Conservation (phyloP, 1,140 invertebrate species). For the Penaeus vannamei region DNA sequence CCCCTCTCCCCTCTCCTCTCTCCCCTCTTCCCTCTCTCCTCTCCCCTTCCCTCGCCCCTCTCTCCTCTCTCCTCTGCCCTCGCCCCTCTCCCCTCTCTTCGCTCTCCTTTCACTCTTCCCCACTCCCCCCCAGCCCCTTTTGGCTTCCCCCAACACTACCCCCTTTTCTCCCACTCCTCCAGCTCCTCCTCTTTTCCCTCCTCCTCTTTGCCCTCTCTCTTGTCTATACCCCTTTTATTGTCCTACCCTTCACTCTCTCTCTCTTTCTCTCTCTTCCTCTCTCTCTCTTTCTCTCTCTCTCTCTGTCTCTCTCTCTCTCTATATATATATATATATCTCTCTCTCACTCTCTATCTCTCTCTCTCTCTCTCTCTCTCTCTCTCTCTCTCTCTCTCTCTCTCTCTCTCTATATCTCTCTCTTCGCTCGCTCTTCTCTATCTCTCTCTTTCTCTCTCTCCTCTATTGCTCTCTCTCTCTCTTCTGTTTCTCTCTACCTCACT, state of each 20-base stretch:
- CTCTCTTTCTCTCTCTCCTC: not conserved
- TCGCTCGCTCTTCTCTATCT: not conserved
- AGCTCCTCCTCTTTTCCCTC: not conserved
- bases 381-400: not conserved
- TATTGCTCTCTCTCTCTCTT: too few species aligned
- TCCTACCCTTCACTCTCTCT: not conserved
- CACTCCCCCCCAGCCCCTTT: not conserved
- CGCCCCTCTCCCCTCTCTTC: not conserved
- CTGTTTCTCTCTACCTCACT: not conserved
- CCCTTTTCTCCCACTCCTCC: not conserved
- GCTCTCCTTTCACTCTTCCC: too few species aligned
- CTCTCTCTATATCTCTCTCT: too few species aligned
- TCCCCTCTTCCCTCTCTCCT: not conserved
- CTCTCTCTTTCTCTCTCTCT: constrained; percentile 29
- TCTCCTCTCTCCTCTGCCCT: not conserved
- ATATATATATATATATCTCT: not conserved
- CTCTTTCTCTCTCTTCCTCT: constrained; percentile 18
- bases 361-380: too few species aligned
- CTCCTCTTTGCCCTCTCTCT: not conserved
- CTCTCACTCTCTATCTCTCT: not conserved
- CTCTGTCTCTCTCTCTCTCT: not conserved
- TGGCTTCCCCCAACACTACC: not conserved
- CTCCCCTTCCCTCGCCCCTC: not conserved
- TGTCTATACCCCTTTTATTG: not conserved
- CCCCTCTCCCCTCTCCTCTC: not conserved